Conservation (phyloP, 2,113 vertebrate species). For the Leuciscus idus region DNA sequence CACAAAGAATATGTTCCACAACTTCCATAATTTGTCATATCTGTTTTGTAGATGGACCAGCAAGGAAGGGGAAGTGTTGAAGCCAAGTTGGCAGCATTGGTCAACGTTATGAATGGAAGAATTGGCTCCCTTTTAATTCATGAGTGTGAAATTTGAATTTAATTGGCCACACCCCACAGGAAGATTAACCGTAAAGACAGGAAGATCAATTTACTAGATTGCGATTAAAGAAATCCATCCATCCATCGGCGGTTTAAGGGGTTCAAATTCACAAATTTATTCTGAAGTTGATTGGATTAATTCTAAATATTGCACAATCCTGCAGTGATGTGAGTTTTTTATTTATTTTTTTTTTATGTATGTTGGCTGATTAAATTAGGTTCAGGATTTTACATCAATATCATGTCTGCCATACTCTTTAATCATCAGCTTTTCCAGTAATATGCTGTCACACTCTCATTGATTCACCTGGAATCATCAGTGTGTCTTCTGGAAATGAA, state of each 20-base stretch:
- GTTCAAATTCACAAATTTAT: background rate
- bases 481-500: background rate
- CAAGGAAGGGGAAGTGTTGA: background rate
- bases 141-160: too few species aligned
- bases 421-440: background rate
- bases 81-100: background rate
- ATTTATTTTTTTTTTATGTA: background rate
- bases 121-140: background rate
- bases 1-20: background rate
- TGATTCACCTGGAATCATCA: conserved; percentile 3
- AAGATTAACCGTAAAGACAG: too few species aligned
- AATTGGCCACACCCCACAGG: too few species aligned
- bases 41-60: background rate
- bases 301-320: background rate
- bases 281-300: background rate
- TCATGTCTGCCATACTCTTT: background rate
- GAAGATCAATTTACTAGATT: too few species aligned
- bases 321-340: background rate
- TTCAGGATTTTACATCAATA: background rate
- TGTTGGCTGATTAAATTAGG: background rate
- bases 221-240: background rate
- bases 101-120: background rate
- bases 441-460: background rate
- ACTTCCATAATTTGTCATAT: conserved; percentile 15
- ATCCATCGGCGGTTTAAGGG: background rate